phyloP scores from a whole-genome alignment of 2,888 invertebrate species.

The Schizotus pectinicornis region DNA sequence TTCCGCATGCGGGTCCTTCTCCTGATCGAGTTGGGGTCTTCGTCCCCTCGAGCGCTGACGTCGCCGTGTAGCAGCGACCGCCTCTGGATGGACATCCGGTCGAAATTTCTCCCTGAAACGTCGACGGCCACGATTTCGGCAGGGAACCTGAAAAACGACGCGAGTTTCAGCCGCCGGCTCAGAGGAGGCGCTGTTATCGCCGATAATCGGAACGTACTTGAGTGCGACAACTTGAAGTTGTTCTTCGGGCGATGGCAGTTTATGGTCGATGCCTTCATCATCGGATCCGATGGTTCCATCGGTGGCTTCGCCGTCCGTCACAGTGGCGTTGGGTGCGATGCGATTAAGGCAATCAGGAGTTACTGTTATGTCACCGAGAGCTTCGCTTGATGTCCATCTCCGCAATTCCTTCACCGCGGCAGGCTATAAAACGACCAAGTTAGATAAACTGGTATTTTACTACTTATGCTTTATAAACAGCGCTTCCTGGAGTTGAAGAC shows the following conservation, averaged over 20 bases:
- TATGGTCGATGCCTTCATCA: slow-evolving; percentile 80
- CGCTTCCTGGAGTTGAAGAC: too few relatives aligned
- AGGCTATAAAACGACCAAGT: slow-evolving; percentile 65
- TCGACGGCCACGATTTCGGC: slow-evolving; percentile 89
- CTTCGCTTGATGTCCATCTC: slow-evolving; percentile 85
- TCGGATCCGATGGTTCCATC: slow-evolving; percentile 63
- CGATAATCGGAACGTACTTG: slow-evolving; percentile 66
- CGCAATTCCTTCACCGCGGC: slow-evolving; percentile 79
- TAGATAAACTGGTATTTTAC: background rate
- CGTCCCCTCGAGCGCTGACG: slow-evolving; percentile 39
- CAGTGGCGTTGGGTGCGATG: slow-evolving; percentile 61
- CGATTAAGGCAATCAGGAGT: slow-evolving; percentile 79
- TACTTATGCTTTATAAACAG: background rate
- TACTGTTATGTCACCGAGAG: slow-evolving; percentile 81
- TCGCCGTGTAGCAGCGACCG: slow-evolving; percentile 76
- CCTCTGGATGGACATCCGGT: slow-evolving; percentile 85
- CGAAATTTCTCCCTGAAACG: slow-evolving; percentile 85
- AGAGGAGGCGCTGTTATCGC: slow-evolving; percentile 17
- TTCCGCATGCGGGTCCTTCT: slow-evolving; percentile 76
- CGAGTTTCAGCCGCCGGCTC: slow-evolving; percentile 7
- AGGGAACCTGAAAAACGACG: slow-evolving; percentile 70
- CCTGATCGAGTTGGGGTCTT: slow-evolving; percentile 61
- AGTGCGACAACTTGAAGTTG: slow-evolving; percentile 82
- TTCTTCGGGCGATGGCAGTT: slow-evolving; percentile 87
- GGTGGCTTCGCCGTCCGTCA: slow-evolving; percentile 62